Percentiles rank a stretch among this genome's conserved stretches.
These are phyloP conservation scores for Aplysina aerophoba DNA, from an alignment of 37 sponge, comb jelly and placozoan genomes.

Conservation along the genomic window DNA sequence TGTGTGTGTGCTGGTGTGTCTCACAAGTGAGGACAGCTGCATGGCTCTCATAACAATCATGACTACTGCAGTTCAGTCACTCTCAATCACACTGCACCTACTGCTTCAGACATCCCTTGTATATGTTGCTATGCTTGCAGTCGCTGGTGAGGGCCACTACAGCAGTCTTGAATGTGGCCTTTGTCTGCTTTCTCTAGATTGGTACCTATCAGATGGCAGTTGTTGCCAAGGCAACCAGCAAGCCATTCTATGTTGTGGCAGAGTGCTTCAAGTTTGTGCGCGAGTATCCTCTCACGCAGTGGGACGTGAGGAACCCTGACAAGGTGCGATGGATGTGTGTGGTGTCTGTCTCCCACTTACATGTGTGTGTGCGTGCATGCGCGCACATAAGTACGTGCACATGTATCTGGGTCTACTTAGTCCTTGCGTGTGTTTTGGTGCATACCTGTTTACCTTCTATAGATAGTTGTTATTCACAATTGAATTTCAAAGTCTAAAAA, in stretches of 20 bases:
- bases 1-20: no score
- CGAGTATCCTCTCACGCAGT: slow-evolving; percentile 92
- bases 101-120: not conserved
- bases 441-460: not conserved
- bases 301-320: slow-evolving; percentile 81
- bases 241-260: slow-evolving; percentile 95
- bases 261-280: slow-evolving; percentile 99
- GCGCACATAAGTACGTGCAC: no score
- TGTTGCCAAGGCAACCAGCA: slow-evolving; percentile 93
- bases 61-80: not conserved
- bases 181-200: slow-evolving; percentile 60
- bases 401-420: no score
- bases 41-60: not conserved
- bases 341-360: not conserved
- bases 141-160: no score
- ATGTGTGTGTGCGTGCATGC: not conserved
- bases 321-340: slow-evolving; percentile 61
- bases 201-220: slow-evolving; percentile 98
- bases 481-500: no score
- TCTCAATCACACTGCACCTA: not conserved
- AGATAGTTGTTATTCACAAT: no score
- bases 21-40: no score
- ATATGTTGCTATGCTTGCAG: no score
- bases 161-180: not conserved
- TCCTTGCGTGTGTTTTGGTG: not conserved